Evolutionary conservation across 2,797 vertebrate species (phyloP).

Genomic region (Alosa sapidissima): DNA sequence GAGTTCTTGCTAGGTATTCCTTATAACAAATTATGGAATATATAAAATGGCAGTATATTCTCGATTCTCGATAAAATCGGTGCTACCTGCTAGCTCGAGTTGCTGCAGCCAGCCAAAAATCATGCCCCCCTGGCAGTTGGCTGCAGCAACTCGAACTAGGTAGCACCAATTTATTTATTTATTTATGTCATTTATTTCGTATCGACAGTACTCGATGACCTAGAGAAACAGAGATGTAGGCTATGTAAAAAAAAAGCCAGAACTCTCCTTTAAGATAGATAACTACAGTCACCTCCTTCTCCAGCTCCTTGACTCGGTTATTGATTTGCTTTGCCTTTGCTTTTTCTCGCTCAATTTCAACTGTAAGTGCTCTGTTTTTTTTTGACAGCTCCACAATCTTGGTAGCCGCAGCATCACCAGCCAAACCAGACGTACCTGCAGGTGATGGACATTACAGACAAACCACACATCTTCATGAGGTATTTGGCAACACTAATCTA

Average conservation of each 20-base stretch:
- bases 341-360: slow-evolving; percentile 80
- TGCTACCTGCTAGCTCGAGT: too few relatives aligned
- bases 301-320: slow-evolving; percentile 81
- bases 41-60: too few relatives aligned
- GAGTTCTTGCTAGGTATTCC: neutral
- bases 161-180: too few relatives aligned
- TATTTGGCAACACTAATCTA: neutral
- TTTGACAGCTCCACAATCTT: slow-evolving; percentile 93
- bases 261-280: too few relatives aligned
- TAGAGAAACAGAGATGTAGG: too few relatives aligned
- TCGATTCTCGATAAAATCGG: too few relatives aligned
- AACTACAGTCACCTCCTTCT: slow-evolving; percentile 77
- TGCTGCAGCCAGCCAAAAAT: too few relatives aligned
- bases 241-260: too few relatives aligned
- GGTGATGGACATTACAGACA: neutral
- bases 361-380: slow-evolving; percentile 82
- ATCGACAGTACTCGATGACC: too few relatives aligned
- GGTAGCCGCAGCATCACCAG: slow-evolving; percentile 83
- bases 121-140: too few relatives aligned
- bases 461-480: neutral
- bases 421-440: slow-evolving; percentile 77
- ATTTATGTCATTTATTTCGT: too few relatives aligned
- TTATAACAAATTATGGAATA: neutral
- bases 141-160: too few relatives aligned
- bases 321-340: slow-evolving; percentile 80